Evolutionary conservation across 2,888 invertebrate genomes (phyloP), one percentile per base, ranked within the genome.

Genomic region (Diabrotica balteata): DNA sequence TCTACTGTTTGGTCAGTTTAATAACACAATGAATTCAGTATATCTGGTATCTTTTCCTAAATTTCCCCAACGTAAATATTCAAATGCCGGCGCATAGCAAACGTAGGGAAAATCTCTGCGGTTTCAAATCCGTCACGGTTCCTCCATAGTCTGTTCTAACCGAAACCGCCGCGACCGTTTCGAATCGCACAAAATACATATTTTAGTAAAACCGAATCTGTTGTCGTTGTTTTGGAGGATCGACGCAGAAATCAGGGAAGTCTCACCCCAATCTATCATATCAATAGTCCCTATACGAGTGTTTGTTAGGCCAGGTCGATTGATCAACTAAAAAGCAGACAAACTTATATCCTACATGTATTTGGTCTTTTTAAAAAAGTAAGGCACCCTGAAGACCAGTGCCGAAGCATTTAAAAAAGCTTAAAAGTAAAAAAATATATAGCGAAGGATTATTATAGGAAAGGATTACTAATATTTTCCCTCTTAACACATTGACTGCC

Each of bases 191-290:
- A 46, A 55, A 64, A 68, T 64, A 60, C 64, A 58, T 61, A 68
- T 68, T 68, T 68, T 60, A 57, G 49, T 57, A 58, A 62, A 62
- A 66, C 46, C 53, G 58, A 68, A 68, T 68, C 64, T 61, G 64
- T 60, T 64, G 59, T 53, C 63, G 64, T 66, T 66, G 66, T 69
- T 69, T 64, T 72, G 60, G 67, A 71, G 66, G 63, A 71, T 71
- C 72, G 72, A 67, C 67, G 66, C 61, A 63, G 70, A 71, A 72
- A 73, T 72, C 74, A 70, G 75, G 75, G 74, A 71, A 76, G 76
- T 79, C 78, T 79, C 80, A 79, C 80, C 80, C 77, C 77, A 81
- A 83, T 83, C 80, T 80, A 80, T 82, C 81, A 81, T 82, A 81
- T 82, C 82, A 81, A 82, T 82, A 81, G 82, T 80, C 78, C 78